phyloP scores from a whole-genome alignment of 2,888 invertebrate genomes.

The Hemistola chrysoprasaria region DNA sequence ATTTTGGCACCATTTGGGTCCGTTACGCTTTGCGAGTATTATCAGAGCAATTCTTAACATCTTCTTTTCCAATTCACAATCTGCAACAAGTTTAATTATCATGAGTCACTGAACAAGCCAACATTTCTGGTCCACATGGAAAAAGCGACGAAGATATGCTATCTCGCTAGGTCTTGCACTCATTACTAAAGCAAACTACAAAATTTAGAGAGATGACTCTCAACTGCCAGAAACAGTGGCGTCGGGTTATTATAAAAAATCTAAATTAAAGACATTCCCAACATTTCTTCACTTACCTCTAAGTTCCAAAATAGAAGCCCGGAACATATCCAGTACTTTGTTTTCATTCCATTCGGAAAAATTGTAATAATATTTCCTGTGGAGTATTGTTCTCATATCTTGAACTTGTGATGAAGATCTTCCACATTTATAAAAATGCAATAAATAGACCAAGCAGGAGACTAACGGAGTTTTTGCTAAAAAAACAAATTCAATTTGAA shows the following conservation, averaged over 20 bases:
- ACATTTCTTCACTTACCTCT: constrained; percentile 47
- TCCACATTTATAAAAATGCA: constrained; percentile 71
- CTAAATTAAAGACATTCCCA: no score
- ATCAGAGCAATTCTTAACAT: constrained; percentile 60
- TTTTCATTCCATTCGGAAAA: constrained; percentile 66
- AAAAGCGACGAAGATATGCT: no score
- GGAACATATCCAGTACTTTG: constrained; percentile 62
- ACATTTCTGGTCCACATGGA: no score
- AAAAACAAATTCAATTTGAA: no score
- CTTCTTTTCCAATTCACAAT: constrained; percentile 50
- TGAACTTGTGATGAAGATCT: constrained; percentile 53
- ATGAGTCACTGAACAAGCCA: no score
- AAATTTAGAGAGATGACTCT: no score
- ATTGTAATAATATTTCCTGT: constrained; percentile 57
- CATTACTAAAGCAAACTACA: no score
- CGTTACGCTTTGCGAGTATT: constrained; percentile 66
- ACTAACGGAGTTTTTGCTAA: constrained; percentile 67
- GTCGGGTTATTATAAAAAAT: constrained; percentile 1
- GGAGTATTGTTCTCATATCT: constrained; percentile 55
- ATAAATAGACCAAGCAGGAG: constrained; percentile 62
- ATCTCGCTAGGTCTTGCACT: no score
- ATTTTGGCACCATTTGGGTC: constrained; percentile 68
- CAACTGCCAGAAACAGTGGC: no score
- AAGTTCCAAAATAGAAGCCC: constrained; percentile 47
- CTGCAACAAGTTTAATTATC: constrained; percentile 41